Evolutionary conservation across 2,113 vertebrate genomes (phyloP).

Genomic region (Verasper variegatus): DNA sequence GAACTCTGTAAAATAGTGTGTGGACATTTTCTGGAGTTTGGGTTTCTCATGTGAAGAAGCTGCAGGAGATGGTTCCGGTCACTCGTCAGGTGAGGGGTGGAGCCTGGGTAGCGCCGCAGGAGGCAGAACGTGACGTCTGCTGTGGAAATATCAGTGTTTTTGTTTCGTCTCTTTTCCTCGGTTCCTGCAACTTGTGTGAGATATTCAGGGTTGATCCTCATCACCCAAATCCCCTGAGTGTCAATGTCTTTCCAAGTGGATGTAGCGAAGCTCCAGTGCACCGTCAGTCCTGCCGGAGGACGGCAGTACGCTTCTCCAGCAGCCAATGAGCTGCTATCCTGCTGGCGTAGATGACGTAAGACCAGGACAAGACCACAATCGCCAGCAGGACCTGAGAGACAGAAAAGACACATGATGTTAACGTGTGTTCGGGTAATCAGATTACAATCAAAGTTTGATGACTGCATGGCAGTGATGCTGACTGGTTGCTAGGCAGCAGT

Average conservation of each 20-base stretch:
- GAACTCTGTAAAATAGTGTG: too few species aligned
- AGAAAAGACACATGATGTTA: not conserved
- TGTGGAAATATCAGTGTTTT: too few species aligned
- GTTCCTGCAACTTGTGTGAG: not conserved
- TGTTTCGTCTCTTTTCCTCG: too few species aligned
- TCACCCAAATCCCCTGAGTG: too few species aligned
- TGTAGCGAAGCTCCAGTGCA: not conserved
- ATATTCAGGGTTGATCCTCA: not conserved
- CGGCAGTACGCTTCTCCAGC: conserved; percentile 66
- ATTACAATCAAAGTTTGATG: not conserved
- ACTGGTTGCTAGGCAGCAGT: not conserved
- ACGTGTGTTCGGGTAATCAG: not conserved
- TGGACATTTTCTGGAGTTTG: too few species aligned
- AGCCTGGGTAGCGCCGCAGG: too few species aligned
- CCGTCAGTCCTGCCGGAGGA: conserved; percentile 38
- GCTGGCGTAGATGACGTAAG: conserved; percentile 82
- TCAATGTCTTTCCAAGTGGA: not conserved
- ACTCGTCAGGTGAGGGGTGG: too few species aligned
- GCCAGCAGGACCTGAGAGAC: conserved; percentile 70
- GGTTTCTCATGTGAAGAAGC: too few species aligned
- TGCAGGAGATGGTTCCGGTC: too few species aligned
- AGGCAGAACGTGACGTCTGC: too few species aligned
- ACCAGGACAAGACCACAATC: conserved; percentile 82
- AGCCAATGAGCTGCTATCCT: conserved; percentile 76
- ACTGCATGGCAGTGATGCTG: not conserved